Evolutionary conservation across 2,797 vertebrate species (phyloP), one percentile per base, ranked within the genome.

Genomic region (Onychomys arenicola): DNA sequence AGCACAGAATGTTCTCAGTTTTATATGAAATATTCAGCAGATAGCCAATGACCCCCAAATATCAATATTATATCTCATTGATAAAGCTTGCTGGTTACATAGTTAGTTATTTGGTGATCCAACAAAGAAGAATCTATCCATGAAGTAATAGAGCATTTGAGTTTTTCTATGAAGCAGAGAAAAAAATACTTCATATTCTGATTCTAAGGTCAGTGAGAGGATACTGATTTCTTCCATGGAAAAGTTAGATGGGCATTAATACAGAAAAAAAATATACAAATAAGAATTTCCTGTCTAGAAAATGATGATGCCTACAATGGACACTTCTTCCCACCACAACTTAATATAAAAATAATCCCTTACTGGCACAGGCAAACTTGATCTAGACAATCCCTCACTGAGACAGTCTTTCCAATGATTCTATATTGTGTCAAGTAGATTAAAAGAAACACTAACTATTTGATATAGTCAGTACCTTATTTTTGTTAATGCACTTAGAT

Each of bases 91-190:
- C 89, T 9, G 5, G 6, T 63, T n/a, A 23, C n/a, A 67, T 49
- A 65, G 2, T 71, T 57, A 1, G 40, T 87, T 69, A 34, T 1
- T 21, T 4, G 92, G 96, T 65, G 84, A 97, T 95, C 97, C 9
- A 57, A 12, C 25, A 19, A 40, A 32, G 25, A 25, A 12, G 1
- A 73, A 40, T 8, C 16, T 71, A 52, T 29, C 14, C 1, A 98
- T 69, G 17, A 86, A 86, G 32, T 67, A 2, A 52, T 52, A 21
- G 13, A 69, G 21, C 2, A 86, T n/a, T 52, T 86, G 98, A 99
- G 34, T 99, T 99, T 96, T 99, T 99, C 91, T 99, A 99, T 82
- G 99, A 99, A 99, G 99, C 97, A 99, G 99, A 0, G 99, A 99
- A 97, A 99, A 93, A 52, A 52, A 99, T 99, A 2, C 99, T 99